Base-by-base conservation (phyloP, 1,140 invertebrate genomes). In the Zaprionus capensis region DNA sequence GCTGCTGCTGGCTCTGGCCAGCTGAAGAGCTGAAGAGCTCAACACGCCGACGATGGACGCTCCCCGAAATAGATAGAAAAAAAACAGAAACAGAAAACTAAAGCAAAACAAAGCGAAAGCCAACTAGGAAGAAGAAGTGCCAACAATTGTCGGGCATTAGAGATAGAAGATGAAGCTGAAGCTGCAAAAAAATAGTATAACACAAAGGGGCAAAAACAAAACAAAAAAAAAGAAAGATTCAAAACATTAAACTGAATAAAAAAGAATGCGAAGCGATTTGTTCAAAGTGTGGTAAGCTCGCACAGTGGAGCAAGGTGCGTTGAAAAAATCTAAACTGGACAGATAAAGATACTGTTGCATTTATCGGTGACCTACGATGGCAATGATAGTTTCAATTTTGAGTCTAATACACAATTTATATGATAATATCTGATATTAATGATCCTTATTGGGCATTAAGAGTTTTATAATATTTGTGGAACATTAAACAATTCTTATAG, bases 61-160 rank as follows among this genome's bases (percentile, higher is more conserved):
- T 90, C 81, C 78, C 84, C 70, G 61, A 80, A 85, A 86, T 66
- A 41, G 63, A 51, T 70, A 65, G 71, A 74, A 62, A 80, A 26
- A 22, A 44, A 76, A 24, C 38, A 63, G 53, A 38, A 86, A 82
- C 31, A 75, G 34, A 68, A 69, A 31, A 62, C 17, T 22, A 69
- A 75, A 76, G 49, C 63, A 83, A 88, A 75, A 71, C 65, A 74
- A 86, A 86, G 80, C 85, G 57, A 66, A 84, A 80, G 81, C 82
- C 78, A 88, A 90, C 84, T 81, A 81, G 71, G 74, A 81, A 82
- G 74, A 78, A 86, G 83, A 86, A 84, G 84, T 88, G 78, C 74
- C 78, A 88, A 88, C 85, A 88, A 88, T 88, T 88, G 85, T 75
- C 81, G 63, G 85, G 75, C 85, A 88, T 88, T 88, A 88, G 84